These are phyloP conservation scores for Cryptocephalus primarius DNA, from an alignment of 2,888 invertebrate genomes.

Conservation along the genomic window DNA sequence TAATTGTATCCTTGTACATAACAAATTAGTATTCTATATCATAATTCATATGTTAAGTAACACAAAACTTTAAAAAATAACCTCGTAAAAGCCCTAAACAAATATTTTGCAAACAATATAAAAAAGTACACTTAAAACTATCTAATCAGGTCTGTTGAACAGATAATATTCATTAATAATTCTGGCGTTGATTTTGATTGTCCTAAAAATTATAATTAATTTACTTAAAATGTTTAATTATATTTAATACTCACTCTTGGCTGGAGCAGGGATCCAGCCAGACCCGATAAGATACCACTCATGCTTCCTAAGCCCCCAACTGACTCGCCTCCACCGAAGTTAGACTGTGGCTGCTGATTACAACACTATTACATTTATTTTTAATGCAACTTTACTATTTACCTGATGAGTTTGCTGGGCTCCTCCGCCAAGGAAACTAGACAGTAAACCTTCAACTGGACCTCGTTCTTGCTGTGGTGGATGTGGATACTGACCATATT, in stretches of 20 bases:
- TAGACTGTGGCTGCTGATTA: constrained; percentile 14
- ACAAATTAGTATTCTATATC: no score
- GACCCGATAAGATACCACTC: constrained; percentile 26
- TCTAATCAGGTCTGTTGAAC: no score
- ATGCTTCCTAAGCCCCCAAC: constrained; percentile 32
- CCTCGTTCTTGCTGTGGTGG: constrained; percentile 18
- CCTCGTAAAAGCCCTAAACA: no score
- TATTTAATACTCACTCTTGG: constrained; percentile 9
- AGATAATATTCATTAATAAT: no score
- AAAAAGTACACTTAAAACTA: no score
- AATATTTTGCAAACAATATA: no score
- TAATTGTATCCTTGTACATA: no score
- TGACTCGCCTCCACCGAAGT: constrained; percentile 23
- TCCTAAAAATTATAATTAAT: no score
- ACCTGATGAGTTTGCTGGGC: constrained; percentile 14
- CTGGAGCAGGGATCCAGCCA: constrained; percentile 27
- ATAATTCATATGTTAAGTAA: no score
- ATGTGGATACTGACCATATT: constrained; percentile 24
- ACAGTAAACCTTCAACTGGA: constrained; percentile 19
- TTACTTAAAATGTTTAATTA: no score
- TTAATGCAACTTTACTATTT: constrained; percentile 4
- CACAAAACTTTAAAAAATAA: no score
- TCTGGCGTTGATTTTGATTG: no score
- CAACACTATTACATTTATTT: neutral
- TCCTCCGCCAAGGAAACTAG: constrained; percentile 17